Conservation (phyloP, 30 jellyfish, hydroid and myxozoan species). For the Aurelia coerulea region DNA sequence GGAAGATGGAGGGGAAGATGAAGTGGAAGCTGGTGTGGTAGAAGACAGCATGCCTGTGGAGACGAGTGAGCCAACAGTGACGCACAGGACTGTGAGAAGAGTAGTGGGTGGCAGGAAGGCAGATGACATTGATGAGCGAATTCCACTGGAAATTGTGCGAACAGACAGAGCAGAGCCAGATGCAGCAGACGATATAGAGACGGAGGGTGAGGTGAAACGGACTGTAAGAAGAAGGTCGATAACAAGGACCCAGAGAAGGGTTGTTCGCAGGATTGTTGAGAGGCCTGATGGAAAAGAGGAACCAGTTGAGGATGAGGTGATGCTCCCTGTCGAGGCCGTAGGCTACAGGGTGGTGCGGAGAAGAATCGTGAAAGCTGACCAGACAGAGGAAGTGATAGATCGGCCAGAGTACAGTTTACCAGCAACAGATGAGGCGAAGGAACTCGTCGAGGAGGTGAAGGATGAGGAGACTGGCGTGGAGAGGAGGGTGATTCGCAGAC, state of each 20-base stretch:
- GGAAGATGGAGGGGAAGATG: conserved; percentile 55
- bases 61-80: conserved; percentile 54
- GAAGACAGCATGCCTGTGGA: conserved; percentile 50
- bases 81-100: conserved; percentile 71
- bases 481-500: conserved; percentile 76
- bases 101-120: conserved; percentile 35
- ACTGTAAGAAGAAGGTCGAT: conserved; percentile 72
- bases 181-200: conserved; percentile 52
- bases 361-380: conserved; percentile 55
- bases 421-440: conserved; percentile 47
- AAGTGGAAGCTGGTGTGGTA: conserved; percentile 41
- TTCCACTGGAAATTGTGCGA: conserved; percentile 66
- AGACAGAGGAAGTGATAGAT: conserved; percentile 29
- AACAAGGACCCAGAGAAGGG: conserved; percentile 71
- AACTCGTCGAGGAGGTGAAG: conserved; percentile 52
- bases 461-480: conserved; percentile 49
- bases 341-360: conserved; percentile 51
- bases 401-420: conserved; percentile 76
- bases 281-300: conserved; percentile 35
- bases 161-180: conserved; percentile 80
- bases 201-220: conserved; percentile 71
- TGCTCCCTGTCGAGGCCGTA: conserved; percentile 50
- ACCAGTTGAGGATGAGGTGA: conserved; percentile 49
- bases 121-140: conserved; percentile 42
- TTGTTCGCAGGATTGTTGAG: conserved; percentile 70